Evolutionary conservation across 2,888 invertebrate species (phyloP).

Genomic region (Nephrotoma flavescens): DNA sequence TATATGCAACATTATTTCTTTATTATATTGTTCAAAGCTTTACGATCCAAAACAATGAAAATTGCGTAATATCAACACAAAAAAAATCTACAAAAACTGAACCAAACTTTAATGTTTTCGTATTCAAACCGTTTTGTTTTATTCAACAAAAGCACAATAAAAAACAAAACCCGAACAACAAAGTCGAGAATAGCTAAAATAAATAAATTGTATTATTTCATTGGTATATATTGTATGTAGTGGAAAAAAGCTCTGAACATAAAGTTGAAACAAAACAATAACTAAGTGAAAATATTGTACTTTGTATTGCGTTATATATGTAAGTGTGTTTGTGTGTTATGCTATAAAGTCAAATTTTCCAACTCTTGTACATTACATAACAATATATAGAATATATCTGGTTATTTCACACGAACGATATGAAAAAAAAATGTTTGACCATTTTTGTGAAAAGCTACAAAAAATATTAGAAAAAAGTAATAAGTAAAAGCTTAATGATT

Average conservation of each 20-base stretch:
- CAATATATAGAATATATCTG: background rate
- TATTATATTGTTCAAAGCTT: background rate
- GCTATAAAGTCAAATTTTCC: background rate
- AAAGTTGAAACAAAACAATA: background rate
- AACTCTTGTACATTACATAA: background rate
- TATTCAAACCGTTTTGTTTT: background rate
- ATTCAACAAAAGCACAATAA: background rate
- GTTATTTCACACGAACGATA: background rate
- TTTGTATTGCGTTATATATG: background rate
- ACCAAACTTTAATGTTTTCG: background rate
- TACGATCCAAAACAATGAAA: background rate
- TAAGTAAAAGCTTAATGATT: background rate
- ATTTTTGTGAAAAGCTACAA: background rate
- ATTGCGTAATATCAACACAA: background rate
- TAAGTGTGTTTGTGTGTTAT: background rate
- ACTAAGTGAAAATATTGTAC: background rate
- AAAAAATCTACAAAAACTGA: background rate
- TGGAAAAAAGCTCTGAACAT: background rate
- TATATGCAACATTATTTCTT: background rate
- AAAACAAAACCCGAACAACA: background rate
- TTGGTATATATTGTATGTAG: background rate
- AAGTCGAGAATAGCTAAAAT: background rate
- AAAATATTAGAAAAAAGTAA: background rate
- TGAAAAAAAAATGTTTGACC: background rate
- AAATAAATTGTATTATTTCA: background rate